phyloP scores from a whole-genome alignment of 2,888 invertebrate genomes.

The Drosophila mettleri region DNA sequence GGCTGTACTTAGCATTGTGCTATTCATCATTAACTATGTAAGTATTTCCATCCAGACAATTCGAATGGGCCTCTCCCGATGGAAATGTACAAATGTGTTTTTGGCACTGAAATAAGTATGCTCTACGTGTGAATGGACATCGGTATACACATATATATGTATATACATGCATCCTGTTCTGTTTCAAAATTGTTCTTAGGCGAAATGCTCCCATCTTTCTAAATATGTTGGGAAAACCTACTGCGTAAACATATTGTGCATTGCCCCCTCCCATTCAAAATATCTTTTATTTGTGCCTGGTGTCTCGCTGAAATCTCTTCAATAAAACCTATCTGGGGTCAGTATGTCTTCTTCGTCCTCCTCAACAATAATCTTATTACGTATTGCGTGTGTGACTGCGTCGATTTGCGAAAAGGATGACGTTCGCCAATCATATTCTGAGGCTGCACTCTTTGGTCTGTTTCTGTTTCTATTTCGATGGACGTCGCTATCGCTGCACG shows the following conservation, averaged over 20 bases:
- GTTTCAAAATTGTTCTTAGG: background rate
- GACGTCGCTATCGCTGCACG: slow-evolving; percentile 35
- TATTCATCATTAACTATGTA: slow-evolving; percentile 50
- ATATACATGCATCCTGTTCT: slow-evolving; percentile 2
- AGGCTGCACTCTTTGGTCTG: slow-evolving; percentile 35
- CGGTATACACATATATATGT: slow-evolving; percentile 1
- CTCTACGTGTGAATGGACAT: slow-evolving; percentile 26
- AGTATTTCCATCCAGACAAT: slow-evolving; percentile 19
- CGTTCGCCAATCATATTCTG: slow-evolving; percentile 66
- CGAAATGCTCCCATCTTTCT: background rate
- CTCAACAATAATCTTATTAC: slow-evolving; percentile 81
- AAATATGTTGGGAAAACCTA: slow-evolving; percentile 21
- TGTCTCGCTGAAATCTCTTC: slow-evolving; percentile 83
- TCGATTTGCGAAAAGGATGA: slow-evolving; percentile 72
- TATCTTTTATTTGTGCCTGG: slow-evolving; percentile 27
- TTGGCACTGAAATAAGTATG: slow-evolving; percentile 56
- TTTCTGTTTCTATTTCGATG: slow-evolving; percentile 21
- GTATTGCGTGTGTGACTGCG: slow-evolving; percentile 79
- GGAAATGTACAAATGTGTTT: slow-evolving; percentile 66
- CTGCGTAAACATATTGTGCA: slow-evolving; percentile 37
- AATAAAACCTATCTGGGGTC: slow-evolving; percentile 84
- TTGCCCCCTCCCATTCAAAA: slow-evolving; percentile 10
- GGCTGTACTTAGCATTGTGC: slow-evolving; percentile 83
- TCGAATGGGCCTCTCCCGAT: slow-evolving; percentile 36
- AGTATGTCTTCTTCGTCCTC: slow-evolving; percentile 83